Base-by-base conservation (phyloP, 2,888 invertebrate species). In the Orthonevra nobilis region DNA sequence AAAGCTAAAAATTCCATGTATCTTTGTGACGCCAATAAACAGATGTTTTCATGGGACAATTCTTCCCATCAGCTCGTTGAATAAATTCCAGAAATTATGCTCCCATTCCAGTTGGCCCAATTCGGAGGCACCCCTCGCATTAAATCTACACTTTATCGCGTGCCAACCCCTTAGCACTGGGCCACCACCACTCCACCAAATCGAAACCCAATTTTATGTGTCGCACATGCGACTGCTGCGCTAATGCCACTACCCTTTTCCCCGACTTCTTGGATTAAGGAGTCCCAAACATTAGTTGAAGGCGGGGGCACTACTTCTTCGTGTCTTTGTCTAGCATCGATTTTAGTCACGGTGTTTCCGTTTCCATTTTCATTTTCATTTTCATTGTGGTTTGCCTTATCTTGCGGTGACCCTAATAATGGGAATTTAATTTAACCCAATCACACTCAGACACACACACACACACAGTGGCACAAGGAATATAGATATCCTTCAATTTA, bases 351-450 rank as follows among this genome's bases (percentile, higher is more conserved):
- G 32, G 7, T 20, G 64, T 23, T 48, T 52, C n/a, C n/a, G n/a
- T n/a, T n/a, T 38, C 3, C 5, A 26, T 44, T 58, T 42, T 58
- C 32, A 19, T 52, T 42, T 61, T 20, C 1, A 2, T 36, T 15
- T 26, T 0, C 7, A 5, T 32, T 36, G n/a, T 32, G 19, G 14
- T 54, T 32, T 10, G 9, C 10, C 54, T 69, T 42, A 61, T 64
- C 63, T 52, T 70, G 61, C 52, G 64, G 60, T 72, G 72, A 73
- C 73, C 79, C 73, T 44, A 79, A 68, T 61, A 79, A 73, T 79
- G 73, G 48, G 68, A 56, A 72, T 68, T 73, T 79, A 79, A 73
- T 79, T 66, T 50, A 79, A 42, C 77, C 60, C 42, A 69, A 50
- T 69, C 60, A 42, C 60, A 46, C 38, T 32, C 14, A 12, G 26